Percentiles rank a stretch among this genome's conserved stretches.
These are phyloP conservation scores for Mico argentatus DNA, from an alignment of 2,797 vertebrate genomes.

Conservation along the genomic window DNA sequence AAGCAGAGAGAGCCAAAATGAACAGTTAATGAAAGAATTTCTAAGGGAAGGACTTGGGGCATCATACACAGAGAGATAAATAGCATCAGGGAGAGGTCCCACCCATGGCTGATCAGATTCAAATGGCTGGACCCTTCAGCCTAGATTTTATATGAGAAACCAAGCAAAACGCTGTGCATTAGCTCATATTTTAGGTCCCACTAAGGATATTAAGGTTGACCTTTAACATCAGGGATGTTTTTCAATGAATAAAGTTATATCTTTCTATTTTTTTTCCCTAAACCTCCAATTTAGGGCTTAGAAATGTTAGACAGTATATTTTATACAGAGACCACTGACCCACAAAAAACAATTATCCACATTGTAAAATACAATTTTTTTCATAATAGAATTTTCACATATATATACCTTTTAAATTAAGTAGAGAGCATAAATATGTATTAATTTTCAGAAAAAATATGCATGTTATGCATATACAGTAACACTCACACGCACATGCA, in stretches of 20 bases:
- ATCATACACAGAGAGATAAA: slow-evolving; percentile 36
- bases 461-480: neutral
- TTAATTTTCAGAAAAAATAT: neutral
- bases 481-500: neutral
- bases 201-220: neutral
- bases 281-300: neutral
- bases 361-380: neutral
- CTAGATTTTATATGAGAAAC: neutral
- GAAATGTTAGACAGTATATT: neutral
- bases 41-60: neutral
- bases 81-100: neutral
- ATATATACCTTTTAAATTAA: neutral
- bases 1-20: slow-evolving; percentile 47
- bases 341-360: neutral
- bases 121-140: neutral
- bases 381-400: neutral
- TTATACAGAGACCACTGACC: neutral
- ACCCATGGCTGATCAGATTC: neutral
- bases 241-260: neutral
- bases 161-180: neutral
- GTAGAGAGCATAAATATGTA: neutral
- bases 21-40: slow-evolving; percentile 66
- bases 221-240: neutral
- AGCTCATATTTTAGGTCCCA: neutral
- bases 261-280: neutral